Percentiles rank a stretch among this genome's conserved stretches.
These are phyloP conservation scores for Champsocephalus gunnari DNA, from an alignment of 2,797 vertebrate species.

Conservation along the genomic window DNA sequence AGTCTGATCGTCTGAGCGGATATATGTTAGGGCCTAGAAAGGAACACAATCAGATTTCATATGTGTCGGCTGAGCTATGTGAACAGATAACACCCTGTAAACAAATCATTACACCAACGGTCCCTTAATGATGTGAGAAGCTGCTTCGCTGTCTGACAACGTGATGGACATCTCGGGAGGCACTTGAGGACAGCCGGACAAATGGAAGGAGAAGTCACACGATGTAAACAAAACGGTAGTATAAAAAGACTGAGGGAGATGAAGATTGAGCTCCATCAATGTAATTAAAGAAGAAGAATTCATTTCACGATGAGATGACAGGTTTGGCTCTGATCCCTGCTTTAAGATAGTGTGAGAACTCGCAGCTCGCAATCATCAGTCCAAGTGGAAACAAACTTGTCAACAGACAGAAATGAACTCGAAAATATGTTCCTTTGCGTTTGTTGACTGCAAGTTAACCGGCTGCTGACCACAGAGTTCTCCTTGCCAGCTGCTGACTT, in stretches of 20 bases:
- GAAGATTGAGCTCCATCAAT: background rate
- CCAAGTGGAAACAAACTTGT: background rate
- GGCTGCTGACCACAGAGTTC: conserved; percentile 38
- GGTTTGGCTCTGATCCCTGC: background rate
- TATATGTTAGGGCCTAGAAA: no score
- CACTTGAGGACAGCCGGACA: conserved; percentile 25
- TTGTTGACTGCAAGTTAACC: conserved; percentile 36
- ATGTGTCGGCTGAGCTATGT: conserved; percentile 26
- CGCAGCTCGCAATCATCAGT: conserved; percentile 13
- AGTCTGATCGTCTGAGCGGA: no score
- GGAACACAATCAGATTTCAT: conserved; percentile 4
- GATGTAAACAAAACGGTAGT: background rate
- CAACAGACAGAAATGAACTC: conserved; percentile 18
- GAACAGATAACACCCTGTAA: conserved; percentile 48
- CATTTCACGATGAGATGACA: conserved; percentile 11
- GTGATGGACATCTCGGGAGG: conserved; percentile 27
- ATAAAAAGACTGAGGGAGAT: background rate
- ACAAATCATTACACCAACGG: conserved; percentile 58
- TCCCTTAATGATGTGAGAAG: conserved; percentile 51
- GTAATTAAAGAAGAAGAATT: background rate
- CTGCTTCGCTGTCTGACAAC: conserved; percentile 35
- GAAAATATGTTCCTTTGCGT: conserved; percentile 11
- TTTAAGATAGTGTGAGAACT: background rate
- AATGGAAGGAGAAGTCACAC: conserved; percentile 21
- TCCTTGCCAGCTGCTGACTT: conserved; percentile 30